Percentiles rank a stretch among this genome's conserved stretches.
These are phyloP conservation scores for Crocodylus rhombifer DNA, from an alignment of 2,797 vertebrate species.

Conservation along the genomic window DNA sequence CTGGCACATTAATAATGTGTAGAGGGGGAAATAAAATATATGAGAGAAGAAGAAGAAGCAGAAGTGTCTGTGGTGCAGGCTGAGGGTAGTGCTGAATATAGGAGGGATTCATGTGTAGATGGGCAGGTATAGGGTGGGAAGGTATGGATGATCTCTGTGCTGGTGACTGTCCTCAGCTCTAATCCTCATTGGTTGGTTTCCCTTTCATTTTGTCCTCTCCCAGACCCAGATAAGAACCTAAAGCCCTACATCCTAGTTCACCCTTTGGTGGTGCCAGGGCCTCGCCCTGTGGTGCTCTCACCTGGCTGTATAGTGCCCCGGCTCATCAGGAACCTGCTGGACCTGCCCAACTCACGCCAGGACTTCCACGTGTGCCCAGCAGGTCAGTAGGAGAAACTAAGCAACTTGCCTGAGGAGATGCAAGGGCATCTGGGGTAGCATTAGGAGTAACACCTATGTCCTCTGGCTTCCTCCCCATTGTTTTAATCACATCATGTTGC, in stretches of 20 bases:
- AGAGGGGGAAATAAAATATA: background rate
- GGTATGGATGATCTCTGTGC: background rate
- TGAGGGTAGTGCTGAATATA: too few species aligned
- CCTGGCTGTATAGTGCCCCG: slow-evolving; percentile 87
- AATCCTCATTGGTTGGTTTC: background rate
- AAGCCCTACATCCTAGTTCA: slow-evolving; percentile 91
- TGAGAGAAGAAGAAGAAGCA: too few species aligned
- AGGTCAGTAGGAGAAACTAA: slow-evolving; percentile 58
- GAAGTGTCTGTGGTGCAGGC: too few species aligned
- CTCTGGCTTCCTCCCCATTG: background rate
- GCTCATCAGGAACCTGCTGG: slow-evolving; percentile 91
- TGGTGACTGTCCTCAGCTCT: background rate
- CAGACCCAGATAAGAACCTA: slow-evolving; percentile 52
- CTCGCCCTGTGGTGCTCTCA: slow-evolving; percentile 90
- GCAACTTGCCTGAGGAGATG: background rate
- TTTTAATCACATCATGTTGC: background rate
- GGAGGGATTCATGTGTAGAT: too few species aligned
- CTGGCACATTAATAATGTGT: background rate
- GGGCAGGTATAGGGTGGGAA: background rate
- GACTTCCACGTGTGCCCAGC: slow-evolving; percentile 80
- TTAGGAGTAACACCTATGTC: background rate
- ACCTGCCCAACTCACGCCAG: slow-evolving; percentile 80
- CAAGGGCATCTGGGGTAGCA: background rate
- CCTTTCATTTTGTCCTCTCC: background rate
- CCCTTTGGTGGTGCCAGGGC: slow-evolving; percentile 82